Base-by-base conservation (phyloP, 1,140 invertebrate genomes). In the Trichogramma pretiosum region DNA sequence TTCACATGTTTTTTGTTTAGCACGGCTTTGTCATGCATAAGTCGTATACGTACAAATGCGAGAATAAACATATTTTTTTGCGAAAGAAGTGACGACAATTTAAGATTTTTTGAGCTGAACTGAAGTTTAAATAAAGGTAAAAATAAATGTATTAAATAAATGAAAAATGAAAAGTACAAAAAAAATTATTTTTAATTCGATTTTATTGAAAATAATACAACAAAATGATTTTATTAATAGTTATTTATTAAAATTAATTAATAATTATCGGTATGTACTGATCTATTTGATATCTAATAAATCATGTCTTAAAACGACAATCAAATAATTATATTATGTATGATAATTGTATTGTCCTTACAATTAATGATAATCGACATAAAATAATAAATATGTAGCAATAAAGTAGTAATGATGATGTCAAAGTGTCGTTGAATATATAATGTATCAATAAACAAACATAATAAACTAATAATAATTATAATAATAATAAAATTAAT, bases 151-250 rank as follows among this genome's bases (percentile, higher is more conserved):
- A 57, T 52, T 43, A 19, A 55, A 55, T 41, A 48, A 56, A 54
- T 35, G 10, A 19, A 23, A 42, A 47, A 50, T 46, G 49, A 53
- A 53, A 19, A 38, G 24, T 28, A 11, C 36, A 58, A 55, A 47
- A 22, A 50, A 61, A 63, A 55, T 59, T 63, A 68, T 67, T 65
- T 70, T 70, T 69, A 67, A 67, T 66, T 68, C 49, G 60, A 68
- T 72, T 72, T 72, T 72, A 72, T 72, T 72, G 67, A 68, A 72
- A 72, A 72, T 72, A 70, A 72, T 72, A 72, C 69, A 72, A 72
- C 69, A 72, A 72, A 70, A 72, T 70, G 61, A 68, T 57, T 70
- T 45, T 57, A 51, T 52, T 57, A 55, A 60, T 60, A 57, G 58
- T 55, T 58, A 61, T 59, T 63, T 64, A 65, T 60, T 68, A 70